These are phyloP conservation scores for Crypturellus tataupa DNA, from an alignment of 2,797 vertebrate species.

Conservation along the genomic window DNA sequence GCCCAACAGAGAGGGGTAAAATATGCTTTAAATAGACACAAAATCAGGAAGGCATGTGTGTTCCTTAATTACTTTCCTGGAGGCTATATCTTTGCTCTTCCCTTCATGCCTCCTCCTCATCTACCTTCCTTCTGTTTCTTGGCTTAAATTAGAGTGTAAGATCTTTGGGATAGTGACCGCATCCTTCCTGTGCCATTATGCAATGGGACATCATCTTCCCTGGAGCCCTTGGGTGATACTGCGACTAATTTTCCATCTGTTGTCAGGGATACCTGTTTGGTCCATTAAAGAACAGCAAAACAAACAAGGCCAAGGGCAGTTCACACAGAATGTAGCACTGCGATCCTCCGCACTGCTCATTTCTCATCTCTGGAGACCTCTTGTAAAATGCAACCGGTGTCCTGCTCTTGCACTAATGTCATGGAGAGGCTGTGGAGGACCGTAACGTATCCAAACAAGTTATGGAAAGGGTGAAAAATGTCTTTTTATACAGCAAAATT, in stretches of 20 bases:
- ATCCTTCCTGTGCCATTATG: conserved; percentile 45
- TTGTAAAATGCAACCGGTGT: background rate
- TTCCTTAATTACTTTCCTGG: conserved; percentile 64
- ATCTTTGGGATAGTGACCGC: background rate
- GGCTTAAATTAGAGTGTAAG: conserved; percentile 48
- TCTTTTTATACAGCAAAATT: background rate
- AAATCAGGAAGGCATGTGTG: conserved; percentile 32
- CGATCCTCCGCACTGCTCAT: background rate
- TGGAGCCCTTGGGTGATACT: background rate
- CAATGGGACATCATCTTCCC: conserved; percentile 47
- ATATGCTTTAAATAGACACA: conserved; percentile 21
- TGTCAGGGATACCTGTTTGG: conserved; percentile 36
- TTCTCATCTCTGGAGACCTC: background rate
- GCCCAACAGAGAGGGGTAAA: conserved; percentile 34
- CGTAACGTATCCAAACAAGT: conserved; percentile 44
- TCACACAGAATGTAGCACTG: background rate
- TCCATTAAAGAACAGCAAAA: conserved; percentile 5
- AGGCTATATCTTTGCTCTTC: conserved; percentile 34
- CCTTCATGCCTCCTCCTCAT: background rate
- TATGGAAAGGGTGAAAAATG: conserved; percentile 47
- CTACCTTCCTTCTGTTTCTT: conserved; percentile 70
- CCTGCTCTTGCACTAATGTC: background rate
- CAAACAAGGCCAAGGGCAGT: background rate
- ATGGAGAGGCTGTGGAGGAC: background rate
- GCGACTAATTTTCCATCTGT: conserved; percentile 53